Evolutionary conservation across 2,888 invertebrate species (phyloP), one percentile per base, ranked within the genome.

Genomic region (Caenorhabditis doughertyi): DNA sequence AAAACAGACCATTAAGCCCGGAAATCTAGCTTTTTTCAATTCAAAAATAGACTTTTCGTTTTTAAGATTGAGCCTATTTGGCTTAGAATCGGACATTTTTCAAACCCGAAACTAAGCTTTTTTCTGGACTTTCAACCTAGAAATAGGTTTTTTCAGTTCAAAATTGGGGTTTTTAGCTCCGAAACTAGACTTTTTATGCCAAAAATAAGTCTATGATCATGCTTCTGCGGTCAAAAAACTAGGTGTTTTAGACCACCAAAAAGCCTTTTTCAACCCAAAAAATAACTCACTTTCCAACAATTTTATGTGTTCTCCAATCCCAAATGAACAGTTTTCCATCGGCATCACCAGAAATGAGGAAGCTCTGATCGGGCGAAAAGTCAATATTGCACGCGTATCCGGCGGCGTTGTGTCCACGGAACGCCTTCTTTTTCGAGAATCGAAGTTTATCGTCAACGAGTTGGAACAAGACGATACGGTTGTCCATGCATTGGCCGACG

Each of bases 241-340:
- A 23, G 0, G 32, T 18, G 9, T 42, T 42, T 65, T 47, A 21
- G 9, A 21, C 32, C 3, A 65, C 8, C 21, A 35, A 29, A 21
- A 13, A 21, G 23, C 25, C 27, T 29, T 18, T 27, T 23, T 55
- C 27, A n/a, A 44, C 3, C n/a, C 3, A 27, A 55, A 29, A 71
- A 25, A n/a, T 21, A 32, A 58, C 83, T 56, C 42, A 88, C 88
- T 86, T 98, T 92, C 96, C 97, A 93, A 96, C 97, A 83, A 99
- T 94, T 93, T 98, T 97, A 84, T 98, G 98, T 0, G 98, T 97
- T 92, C 98, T 98, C 98, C 98, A 99, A 92, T 99, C 98, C 99
- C 99, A 99, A 55, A 99, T 95, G 93, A 97, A 98, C 90, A 97
- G 95, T 93, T 98, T 98, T 11, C 99, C 99, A 93, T 99, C 99